phyloP scores from a whole-genome alignment of 2,113 vertebrate species.

The Podiceps cristatus region DNA sequence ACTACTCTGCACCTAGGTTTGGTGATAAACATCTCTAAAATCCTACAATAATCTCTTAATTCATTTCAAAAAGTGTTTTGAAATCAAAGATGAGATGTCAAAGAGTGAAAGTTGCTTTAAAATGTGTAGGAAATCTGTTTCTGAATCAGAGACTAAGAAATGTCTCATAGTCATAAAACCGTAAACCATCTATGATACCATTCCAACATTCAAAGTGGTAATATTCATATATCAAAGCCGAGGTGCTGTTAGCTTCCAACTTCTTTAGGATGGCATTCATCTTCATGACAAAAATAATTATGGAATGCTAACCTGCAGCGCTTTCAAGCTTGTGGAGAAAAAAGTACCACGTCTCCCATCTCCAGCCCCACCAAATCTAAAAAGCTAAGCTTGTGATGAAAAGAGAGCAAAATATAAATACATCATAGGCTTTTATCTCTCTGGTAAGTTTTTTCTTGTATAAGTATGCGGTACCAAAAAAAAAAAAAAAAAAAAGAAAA shows the following conservation, averaged over 20 bases:
- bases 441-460: neutral
- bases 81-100: neutral
- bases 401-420: neutral
- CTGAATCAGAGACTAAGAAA: slow-evolving; percentile 38
- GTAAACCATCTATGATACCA: slow-evolving; percentile 47
- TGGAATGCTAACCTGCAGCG: slow-evolving; percentile 8
- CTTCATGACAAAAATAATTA: slow-evolving; percentile 66
- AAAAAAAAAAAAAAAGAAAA: too few relatives aligned
- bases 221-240: slow-evolving; percentile 48
- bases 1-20: neutral
- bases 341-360: neutral
- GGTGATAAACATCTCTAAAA: neutral
- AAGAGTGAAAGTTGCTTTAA: slow-evolving; percentile 15
- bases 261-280: slow-evolving; percentile 58
- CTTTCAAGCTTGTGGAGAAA: neutral
- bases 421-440: neutral
- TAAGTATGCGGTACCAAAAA: neutral
- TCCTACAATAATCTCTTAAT: neutral
- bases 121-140: slow-evolving; percentile 34
- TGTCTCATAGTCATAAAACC: slow-evolving; percentile 53
- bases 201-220: slow-evolving; percentile 23
- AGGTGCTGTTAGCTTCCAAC: slow-evolving; percentile 33
- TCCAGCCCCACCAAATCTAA: neutral
- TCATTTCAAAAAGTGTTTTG: neutral
- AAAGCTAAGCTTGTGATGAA: neutral